Evolutionary conservation across 2,888 invertebrate genomes (phyloP).

Genomic region (Ectobius pallidus): DNA sequence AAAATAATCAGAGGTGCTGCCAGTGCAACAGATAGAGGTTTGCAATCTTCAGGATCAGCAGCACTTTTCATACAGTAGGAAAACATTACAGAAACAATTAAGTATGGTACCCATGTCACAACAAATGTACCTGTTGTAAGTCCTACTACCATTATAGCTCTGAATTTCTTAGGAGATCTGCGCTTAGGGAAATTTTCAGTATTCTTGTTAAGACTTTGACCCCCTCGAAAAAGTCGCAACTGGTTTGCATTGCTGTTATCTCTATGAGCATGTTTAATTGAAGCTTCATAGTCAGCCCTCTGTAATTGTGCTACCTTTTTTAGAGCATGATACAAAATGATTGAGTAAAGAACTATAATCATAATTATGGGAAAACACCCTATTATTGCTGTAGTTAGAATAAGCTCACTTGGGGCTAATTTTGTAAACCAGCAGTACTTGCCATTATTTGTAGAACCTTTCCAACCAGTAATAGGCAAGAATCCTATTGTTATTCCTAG

Average conservation of each 20-base stretch:
- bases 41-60: slow-evolving; percentile 57
- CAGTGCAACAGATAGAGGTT: slow-evolving; percentile 58
- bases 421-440: slow-evolving; percentile 64
- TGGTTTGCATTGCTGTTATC: not conserved
- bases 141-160: slow-evolving; percentile 66
- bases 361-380: slow-evolving; percentile 61
- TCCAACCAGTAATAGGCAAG: slow-evolving; percentile 65
- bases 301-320: slow-evolving; percentile 60
- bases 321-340: slow-evolving; percentile 64
- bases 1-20: slow-evolving; percentile 65
- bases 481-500: slow-evolving; percentile 65
- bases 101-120: slow-evolving; percentile 68
- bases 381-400: slow-evolving; percentile 61
- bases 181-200: not conserved
- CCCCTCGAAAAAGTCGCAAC: slow-evolving; percentile 31
- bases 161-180: slow-evolving; percentile 56
- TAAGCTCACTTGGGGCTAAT: slow-evolving; percentile 61
- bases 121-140: slow-evolving; percentile 66
- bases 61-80: slow-evolving; percentile 60
- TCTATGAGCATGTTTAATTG: slow-evolving; percentile 4
- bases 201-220: not conserved
- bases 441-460: slow-evolving; percentile 59
- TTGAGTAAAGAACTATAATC: slow-evolving; percentile 60
- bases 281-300: slow-evolving; percentile 49
- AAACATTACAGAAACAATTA: slow-evolving; percentile 62